phyloP scores from a whole-genome alignment of 1,140 invertebrate genomes.

The Aricia agestis region DNA sequence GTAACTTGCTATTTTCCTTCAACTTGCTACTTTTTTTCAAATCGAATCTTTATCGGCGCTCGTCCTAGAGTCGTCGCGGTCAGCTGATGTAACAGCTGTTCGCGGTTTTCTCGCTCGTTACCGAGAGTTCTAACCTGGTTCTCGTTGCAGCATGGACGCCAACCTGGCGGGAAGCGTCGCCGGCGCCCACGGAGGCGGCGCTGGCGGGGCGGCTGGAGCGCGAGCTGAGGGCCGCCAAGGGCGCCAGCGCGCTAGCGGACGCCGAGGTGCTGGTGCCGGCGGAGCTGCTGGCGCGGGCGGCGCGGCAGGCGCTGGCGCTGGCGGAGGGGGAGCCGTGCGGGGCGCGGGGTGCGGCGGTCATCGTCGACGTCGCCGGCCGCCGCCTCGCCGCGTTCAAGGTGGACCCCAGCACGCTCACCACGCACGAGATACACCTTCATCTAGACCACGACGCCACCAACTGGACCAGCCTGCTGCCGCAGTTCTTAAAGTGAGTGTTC shows the following conservation, averaged over 20 bases:
- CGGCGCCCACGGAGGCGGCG: constrained; percentile 64
- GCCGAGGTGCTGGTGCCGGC: constrained; percentile 88
- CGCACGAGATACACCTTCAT: constrained; percentile 90
- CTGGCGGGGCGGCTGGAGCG: constrained; percentile 84
- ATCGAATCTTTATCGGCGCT: neutral
- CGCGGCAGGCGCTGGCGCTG: constrained; percentile 85
- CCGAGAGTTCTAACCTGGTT: constrained; percentile 17
- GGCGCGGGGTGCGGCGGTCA: constrained; percentile 85
- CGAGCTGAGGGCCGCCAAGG: constrained; percentile 85
- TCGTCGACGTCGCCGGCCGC: constrained; percentile 84
- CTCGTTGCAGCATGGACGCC: constrained; percentile 65
- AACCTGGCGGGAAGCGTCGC: constrained; percentile 65
- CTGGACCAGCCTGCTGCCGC: constrained; percentile 89
- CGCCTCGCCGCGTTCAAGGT: constrained; percentile 84
- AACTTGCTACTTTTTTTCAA: too few relatives aligned
- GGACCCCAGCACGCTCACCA: constrained; percentile 88
- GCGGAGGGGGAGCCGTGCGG: constrained; percentile 92
- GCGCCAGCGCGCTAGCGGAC: constrained; percentile 83
- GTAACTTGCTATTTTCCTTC: too few relatives aligned
- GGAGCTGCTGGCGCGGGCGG: constrained; percentile 84
- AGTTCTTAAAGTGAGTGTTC: constrained; percentile 88
- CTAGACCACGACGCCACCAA: constrained; percentile 87
- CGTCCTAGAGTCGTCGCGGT: constrained; percentile 70
- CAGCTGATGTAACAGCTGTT: constrained; percentile 87
- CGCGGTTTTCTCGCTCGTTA: constrained; percentile 23